Conservation (phyloP, 2,113 vertebrate genomes). For the Bombycilla garrulus region DNA sequence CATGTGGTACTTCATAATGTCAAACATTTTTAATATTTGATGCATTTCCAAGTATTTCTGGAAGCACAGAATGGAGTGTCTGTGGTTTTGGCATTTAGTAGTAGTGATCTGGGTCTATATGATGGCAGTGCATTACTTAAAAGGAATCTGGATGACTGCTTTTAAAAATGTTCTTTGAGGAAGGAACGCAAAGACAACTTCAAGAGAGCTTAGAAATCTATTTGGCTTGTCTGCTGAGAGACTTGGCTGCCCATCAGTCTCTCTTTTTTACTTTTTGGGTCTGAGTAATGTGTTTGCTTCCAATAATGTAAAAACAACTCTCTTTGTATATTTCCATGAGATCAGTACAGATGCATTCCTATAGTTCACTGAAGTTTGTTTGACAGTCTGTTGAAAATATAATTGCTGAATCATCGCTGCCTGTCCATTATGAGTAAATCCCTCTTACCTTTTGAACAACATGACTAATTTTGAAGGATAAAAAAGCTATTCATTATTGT, state of each 20-base stretch:
- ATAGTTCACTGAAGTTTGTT: slow-evolving; percentile 4
- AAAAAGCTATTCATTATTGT: slow-evolving; percentile 9
- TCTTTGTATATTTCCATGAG: slow-evolving; percentile 25
- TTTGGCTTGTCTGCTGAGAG: not conserved
- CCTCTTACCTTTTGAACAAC: slow-evolving; percentile 42
- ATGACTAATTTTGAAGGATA: slow-evolving; percentile 31
- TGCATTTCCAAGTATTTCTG: not conserved
- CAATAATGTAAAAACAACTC: slow-evolving; percentile 15
- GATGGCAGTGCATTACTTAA: not conserved
- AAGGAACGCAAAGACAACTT: not conserved
- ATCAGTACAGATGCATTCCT: slow-evolving; percentile 24
- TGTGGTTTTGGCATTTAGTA: not conserved
- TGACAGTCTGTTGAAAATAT: slow-evolving; percentile 25
- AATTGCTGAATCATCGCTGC: slow-evolving; percentile 37
- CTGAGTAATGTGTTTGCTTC: not conserved
- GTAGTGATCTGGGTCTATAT: not conserved
- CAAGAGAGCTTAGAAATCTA: not conserved
- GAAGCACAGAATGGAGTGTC: not conserved
- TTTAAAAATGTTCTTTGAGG: not conserved
- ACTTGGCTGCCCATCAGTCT: slow-evolving; percentile 5
- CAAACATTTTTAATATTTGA: not conserved
- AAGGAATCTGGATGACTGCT: not conserved
- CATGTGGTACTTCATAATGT: not conserved
- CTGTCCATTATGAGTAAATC: slow-evolving; percentile 26
- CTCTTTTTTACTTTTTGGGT: slow-evolving; percentile 23